A percentile compares a stretch with the other conserved stretches of the same genome.
Conservation (phyloP, 1,140 invertebrate species). For the Eupeodes corollae region DNA sequence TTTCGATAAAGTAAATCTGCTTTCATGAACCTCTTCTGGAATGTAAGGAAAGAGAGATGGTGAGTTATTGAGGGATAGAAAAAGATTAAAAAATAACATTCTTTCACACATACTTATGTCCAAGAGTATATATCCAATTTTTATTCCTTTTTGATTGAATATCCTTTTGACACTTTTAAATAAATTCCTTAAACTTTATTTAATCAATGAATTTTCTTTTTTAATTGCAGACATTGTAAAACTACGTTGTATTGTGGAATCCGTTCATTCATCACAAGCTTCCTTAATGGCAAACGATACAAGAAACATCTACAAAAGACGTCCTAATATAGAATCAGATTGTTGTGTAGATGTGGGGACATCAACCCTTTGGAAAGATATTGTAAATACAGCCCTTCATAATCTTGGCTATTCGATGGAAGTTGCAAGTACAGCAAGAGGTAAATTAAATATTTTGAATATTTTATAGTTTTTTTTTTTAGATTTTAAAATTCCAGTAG, state of each 20-base stretch:
- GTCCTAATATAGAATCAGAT: constrained; percentile 70
- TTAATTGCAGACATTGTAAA: constrained; percentile 67
- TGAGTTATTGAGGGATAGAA: no score
- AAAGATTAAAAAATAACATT: no score
- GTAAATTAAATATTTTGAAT: constrained; percentile 36
- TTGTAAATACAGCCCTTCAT: constrained; percentile 65
- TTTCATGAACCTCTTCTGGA: no score
- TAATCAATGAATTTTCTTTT: constrained; percentile 3
- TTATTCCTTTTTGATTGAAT: no score
- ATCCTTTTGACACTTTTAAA: no score
- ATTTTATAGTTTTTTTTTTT: not conserved
- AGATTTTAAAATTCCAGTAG: not conserved
- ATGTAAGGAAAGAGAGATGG: no score
- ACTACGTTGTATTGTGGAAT: constrained; percentile 83
- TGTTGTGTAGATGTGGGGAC: constrained; percentile 87
- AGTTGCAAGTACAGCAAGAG: constrained; percentile 64
- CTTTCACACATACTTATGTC: no score
- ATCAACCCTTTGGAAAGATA: constrained; percentile 73
- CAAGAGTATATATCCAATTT: no score
- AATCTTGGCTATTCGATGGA: constrained; percentile 68
- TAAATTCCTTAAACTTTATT: not conserved
- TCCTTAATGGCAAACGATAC: constrained; percentile 38
- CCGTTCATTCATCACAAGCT: constrained; percentile 51
- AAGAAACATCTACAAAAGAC: constrained; percentile 43
- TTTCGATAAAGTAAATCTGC: no score